phyloP scores from a whole-genome alignment of 2,797 vertebrate species.

The Balearica regulorum region DNA sequence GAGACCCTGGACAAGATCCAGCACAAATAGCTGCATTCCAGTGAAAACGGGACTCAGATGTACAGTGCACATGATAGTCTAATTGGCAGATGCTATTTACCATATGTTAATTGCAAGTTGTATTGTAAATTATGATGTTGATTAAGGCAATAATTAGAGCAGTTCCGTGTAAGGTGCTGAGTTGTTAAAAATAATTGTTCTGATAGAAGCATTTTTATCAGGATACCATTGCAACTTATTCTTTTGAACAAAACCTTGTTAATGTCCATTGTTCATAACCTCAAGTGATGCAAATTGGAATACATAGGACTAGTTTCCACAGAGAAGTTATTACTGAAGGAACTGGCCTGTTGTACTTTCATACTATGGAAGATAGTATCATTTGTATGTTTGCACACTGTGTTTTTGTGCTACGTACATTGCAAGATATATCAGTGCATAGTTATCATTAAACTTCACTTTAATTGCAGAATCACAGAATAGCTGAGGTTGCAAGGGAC shows the following conservation, averaged over 20 bases:
- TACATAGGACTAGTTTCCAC: not conserved
- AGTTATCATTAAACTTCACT: not conserved
- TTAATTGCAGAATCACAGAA: not conserved
- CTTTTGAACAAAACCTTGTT: not conserved
- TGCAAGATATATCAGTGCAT: not conserved
- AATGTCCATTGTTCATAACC: not conserved
- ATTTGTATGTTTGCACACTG: not conserved
- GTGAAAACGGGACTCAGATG: constrained; percentile 64
- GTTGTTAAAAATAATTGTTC: not conserved
- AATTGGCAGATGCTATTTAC: constrained; percentile 53
- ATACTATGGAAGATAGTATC: not conserved
- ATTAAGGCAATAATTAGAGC: constrained; percentile 31
- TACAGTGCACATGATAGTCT: constrained; percentile 16
- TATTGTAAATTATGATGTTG: not conserved
- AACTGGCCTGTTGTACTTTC: not conserved
- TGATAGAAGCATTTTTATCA: not conserved
- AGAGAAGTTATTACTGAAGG: not conserved
- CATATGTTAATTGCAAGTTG: constrained; percentile 41
- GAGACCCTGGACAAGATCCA: constrained; percentile 56
- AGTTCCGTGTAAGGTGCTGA: not conserved
- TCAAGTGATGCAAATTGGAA: not conserved
- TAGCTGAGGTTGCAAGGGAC: not conserved
- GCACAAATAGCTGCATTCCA: constrained; percentile 63
- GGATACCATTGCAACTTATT: not conserved
- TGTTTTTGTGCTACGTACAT: not conserved